Evolutionary conservation across 2,888 invertebrate species (phyloP), one percentile per base, ranked within the genome.

Genomic region (Mesorhabditis spiculigera): DNA sequence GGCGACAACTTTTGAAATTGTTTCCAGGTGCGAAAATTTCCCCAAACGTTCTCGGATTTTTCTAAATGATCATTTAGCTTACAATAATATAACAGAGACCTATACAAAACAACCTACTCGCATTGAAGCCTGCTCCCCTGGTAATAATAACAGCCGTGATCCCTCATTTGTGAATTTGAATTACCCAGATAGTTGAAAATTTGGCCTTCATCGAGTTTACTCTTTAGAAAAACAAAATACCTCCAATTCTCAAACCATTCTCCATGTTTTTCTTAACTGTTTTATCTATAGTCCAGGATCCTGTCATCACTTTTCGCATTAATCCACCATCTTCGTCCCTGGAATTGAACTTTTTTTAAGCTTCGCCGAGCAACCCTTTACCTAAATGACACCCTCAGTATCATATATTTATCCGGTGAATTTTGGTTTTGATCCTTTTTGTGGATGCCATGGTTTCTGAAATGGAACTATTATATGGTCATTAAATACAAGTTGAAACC

Each of bases 1-100:
- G 42, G 86, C 85, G 80, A 87, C 85, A 72, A 85, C 79, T 75
- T 87, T 87, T 3, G 87, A 85, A 58, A 86, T 79, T 61, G 77
- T 81, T 63, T 75, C 74, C 44, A 82, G 28, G 28, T 28, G 28
- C 28, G 28, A 28, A 3, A 28, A 28, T 28, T 28, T 28, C 28
- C 28, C 28, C 28, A 28, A 28, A 28, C 28, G 28, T 28, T 28
- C 28, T 28, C 28, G 28, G 28, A 28, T 28, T 28, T 28, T 28
- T 28, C 28, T 28, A 28, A 28, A 28, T 28, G 28, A 28, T 28
- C 28, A 28, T 28, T 28, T 28, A 28, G 28, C 1, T 28, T 3
- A 3, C 28, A 28, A 3, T 28, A 1, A 28, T 28, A 28, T 28
- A 28, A 28, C 3, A 28, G 3, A 28, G 28, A 28, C 28, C 28